Evolutionary conservation across 2,888 invertebrate species (phyloP).

Genomic region (Perithous albicinctus): DNA sequence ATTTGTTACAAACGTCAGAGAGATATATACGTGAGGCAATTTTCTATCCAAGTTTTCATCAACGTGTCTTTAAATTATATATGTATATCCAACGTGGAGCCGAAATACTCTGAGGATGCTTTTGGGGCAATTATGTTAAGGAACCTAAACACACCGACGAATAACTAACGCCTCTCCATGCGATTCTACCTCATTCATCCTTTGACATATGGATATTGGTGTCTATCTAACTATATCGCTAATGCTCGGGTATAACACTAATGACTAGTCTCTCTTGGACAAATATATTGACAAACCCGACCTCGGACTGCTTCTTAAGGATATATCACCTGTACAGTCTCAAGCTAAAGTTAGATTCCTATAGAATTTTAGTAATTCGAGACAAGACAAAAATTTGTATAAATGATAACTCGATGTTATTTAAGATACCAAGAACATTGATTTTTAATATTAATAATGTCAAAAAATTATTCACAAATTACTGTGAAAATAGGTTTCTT

Average conservation of each 20-base stretch:
- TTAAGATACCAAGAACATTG: no score
- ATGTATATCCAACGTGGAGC: neutral
- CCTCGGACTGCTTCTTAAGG: conserved; percentile 39
- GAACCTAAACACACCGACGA: neutral
- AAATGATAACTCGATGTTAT: no score
- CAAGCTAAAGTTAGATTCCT: no score
- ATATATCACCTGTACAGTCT: no score
- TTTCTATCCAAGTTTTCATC: neutral
- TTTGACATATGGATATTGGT: conserved; percentile 6
- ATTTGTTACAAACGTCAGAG: conserved; percentile 30
- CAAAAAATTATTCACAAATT: no score
- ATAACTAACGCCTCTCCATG: neutral
- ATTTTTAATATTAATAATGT: no score
- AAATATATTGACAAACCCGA: conserved; percentile 51
- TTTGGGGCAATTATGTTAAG: neutral
- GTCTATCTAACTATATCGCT: conserved; percentile 21
- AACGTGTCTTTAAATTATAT: no score
- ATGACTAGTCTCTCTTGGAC: conserved; percentile 11
- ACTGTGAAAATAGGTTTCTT: no score
- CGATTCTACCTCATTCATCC: conserved; percentile 6
- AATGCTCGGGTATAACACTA: conserved; percentile 8
- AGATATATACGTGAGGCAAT: conserved; percentile 28
- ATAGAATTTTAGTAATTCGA: no score
- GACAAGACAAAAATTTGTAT: no score
- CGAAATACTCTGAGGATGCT: conserved; percentile 1